Percentiles rank a stretch among this genome's conserved stretches.
These are phyloP conservation scores for Syngnathus rostellatus DNA, from an alignment of 2,797 vertebrate genomes.

Conservation along the genomic window DNA sequence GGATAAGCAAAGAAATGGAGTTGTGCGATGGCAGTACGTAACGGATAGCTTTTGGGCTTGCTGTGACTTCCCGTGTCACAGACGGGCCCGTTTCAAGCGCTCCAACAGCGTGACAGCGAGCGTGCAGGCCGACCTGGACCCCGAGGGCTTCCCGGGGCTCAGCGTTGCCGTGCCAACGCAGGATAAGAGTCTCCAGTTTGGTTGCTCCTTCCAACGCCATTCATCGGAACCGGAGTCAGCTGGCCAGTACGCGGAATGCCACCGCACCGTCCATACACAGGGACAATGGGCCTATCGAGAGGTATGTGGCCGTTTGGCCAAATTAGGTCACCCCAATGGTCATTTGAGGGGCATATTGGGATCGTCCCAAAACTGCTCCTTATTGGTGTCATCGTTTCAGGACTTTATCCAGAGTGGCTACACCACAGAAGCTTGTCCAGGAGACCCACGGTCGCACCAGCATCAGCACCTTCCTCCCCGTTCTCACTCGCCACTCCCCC, in stretches of 20 bases:
- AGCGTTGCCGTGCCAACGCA: conserved; percentile 79
- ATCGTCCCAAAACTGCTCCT: not conserved
- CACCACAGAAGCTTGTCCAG: conserved; percentile 66
- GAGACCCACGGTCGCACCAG: conserved; percentile 63
- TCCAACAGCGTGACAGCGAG: conserved; percentile 98
- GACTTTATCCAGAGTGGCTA: conserved; percentile 78
- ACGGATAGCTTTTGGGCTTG: conserved; percentile 19
- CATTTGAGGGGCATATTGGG: too few relatives aligned
- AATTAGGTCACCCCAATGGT: too few relatives aligned
- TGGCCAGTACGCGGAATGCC: conserved; percentile 87
- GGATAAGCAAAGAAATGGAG: not conserved
- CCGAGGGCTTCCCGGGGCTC: conserved; percentile 82
- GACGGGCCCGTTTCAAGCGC: conserved; percentile 91
- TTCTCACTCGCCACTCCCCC: conserved; percentile 67
- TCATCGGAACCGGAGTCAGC: conserved; percentile 91
- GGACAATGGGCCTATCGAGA: conserved; percentile 97
- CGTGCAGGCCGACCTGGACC: conserved; percentile 95
- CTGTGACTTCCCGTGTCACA: conserved; percentile 49
- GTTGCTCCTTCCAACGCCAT: conserved; percentile 92
- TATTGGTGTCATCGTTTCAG: conserved; percentile 19
- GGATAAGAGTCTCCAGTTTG: conserved; percentile 95
- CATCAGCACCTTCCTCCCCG: conserved; percentile 66
- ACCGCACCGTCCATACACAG: conserved; percentile 97
- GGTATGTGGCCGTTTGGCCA: conserved; percentile 25
- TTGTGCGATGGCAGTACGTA: conserved; percentile 14